These are phyloP conservation scores for Macrobrachium nipponense DNA, from an alignment of 1,140 invertebrate species.

Conservation along the genomic window DNA sequence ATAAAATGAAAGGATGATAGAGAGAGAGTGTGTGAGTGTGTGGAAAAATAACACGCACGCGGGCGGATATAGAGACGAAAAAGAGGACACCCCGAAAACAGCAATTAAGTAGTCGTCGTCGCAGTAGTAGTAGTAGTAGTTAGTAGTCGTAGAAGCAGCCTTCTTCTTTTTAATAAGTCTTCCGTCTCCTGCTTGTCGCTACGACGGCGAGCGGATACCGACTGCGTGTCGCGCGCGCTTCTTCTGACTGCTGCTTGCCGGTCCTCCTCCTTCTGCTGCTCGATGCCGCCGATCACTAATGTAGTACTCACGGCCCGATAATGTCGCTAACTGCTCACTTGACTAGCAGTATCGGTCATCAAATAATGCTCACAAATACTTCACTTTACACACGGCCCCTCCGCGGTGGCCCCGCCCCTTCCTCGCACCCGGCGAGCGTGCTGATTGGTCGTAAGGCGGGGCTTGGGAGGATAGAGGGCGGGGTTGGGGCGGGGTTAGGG, in stretches of 20 bases:
- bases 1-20: background rate
- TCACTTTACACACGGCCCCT: slow-evolving; percentile 61
- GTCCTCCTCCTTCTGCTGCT: too few species aligned
- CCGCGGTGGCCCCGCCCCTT: slow-evolving; percentile 42
- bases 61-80: too few species aligned
- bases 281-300: slow-evolving; percentile 54
- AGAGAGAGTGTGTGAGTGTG: too few species aligned
- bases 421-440: slow-evolving; percentile 13
- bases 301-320: slow-evolving; percentile 60
- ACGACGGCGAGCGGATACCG: slow-evolving; percentile 33
- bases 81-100: too few species aligned
- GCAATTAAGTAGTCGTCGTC: too few species aligned
- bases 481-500: background rate
- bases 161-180: too few species aligned
- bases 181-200: background rate
- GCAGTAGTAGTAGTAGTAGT: too few species aligned
- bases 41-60: too few species aligned
- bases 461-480: slow-evolving; percentile 49
- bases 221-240: background rate
- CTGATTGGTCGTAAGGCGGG: slow-evolving; percentile 38
- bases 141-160: too few species aligned
- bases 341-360: slow-evolving; percentile 63
- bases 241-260: too few species aligned
- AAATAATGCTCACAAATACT: slow-evolving; percentile 65
- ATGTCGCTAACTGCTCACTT: slow-evolving; percentile 64